A percentile compares a stretch with the other conserved stretches of the same genome.
Conservation (phyloP, 2,797 vertebrate species). For the Geotrypetes seraphini region DNA sequence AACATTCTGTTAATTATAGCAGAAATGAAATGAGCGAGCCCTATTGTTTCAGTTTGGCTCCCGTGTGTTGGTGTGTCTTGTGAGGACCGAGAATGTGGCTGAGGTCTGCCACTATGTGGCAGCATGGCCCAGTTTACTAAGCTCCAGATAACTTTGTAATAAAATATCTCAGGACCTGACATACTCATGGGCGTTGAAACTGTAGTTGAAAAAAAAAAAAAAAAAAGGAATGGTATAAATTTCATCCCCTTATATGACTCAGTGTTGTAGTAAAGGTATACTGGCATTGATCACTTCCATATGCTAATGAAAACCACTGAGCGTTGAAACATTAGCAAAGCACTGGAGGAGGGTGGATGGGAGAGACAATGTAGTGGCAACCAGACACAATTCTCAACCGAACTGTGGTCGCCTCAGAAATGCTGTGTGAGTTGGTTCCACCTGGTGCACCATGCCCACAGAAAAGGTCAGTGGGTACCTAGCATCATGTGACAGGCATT, state of each 20-base stretch:
- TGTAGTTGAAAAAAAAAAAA: no score
- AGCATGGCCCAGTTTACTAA: conserved; percentile 68
- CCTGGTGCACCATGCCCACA: no score
- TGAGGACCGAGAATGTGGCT: neutral
- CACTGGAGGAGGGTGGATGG: rapidly evolving
- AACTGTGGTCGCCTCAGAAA: neutral
- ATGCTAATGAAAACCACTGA: conserved; percentile 3
- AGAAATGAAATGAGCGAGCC: conserved; percentile 50
- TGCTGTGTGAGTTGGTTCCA: no score
- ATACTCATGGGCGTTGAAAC: no score
- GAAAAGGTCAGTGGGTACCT: no score
- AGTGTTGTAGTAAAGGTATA: conserved; percentile 8
- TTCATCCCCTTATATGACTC: conserved; percentile 5
- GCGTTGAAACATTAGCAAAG: no score
- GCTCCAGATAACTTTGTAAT: neutral
- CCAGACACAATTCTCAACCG: neutral
- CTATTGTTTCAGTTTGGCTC: conserved; percentile 31
- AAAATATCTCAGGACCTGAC: neutral
- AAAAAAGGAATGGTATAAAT: neutral
- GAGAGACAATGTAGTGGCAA: neutral
- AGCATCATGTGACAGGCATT: no score
- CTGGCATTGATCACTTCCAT: conserved; percentile 7
- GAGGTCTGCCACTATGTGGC: conserved; percentile 70
- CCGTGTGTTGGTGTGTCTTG: conserved; percentile 10
- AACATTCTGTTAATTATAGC: conserved; percentile 67